Base-by-base conservation (phyloP, 2,113 vertebrate genomes). In the Upupa epops region DNA sequence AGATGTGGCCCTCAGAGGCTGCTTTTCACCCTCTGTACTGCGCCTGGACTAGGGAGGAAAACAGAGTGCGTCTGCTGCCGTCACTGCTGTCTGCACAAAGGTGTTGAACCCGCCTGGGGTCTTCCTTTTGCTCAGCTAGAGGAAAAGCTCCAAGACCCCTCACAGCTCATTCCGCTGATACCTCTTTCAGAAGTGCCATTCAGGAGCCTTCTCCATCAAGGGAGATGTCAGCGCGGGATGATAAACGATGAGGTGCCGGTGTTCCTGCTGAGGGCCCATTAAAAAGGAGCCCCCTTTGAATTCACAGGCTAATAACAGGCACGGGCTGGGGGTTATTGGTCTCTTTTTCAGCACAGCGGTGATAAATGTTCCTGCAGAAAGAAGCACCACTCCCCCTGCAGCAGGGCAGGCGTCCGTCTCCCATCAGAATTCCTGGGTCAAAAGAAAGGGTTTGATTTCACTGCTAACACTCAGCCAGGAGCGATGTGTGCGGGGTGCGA, bases 241-340 rank as follows among this genome's bases (percentile, higher is more conserved):
- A 95, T 92, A 93, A 96, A 96, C 37, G 92, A 46, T 36, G 88
- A 95, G 91, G 83, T 83, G 87, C 78, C 46, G 40, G 92, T 25
- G 1, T 69, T 90, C 42, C 88, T 91, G 95, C 91, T 94, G 80
- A 96, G 94, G 96, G 86, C 65, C 89, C 85, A 87, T 97, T 97
- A 94, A 95, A 95, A 89, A 83, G 1, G 34, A 96, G 88, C 86
- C 90, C 76, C 88, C 94, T 97, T 96, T 96, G 95, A 96, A 95
- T 94, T 92, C 73, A 24, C 54, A 0, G 79, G 88, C 49, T 94
- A 96, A 96, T 94, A 96, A 95, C 79, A 94, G 91, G 94, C 90
- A 86, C 22, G 6, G 76, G 88, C 15, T 84, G 55, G 13, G 70
- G 83, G 87, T 95, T 95, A 94, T 95, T 94, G 92, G 81, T 71